Evolutionary conservation across 2,113 vertebrate species (phyloP), one percentile per base, ranked within the genome.

Genomic region (Hippolais icterina): DNA sequence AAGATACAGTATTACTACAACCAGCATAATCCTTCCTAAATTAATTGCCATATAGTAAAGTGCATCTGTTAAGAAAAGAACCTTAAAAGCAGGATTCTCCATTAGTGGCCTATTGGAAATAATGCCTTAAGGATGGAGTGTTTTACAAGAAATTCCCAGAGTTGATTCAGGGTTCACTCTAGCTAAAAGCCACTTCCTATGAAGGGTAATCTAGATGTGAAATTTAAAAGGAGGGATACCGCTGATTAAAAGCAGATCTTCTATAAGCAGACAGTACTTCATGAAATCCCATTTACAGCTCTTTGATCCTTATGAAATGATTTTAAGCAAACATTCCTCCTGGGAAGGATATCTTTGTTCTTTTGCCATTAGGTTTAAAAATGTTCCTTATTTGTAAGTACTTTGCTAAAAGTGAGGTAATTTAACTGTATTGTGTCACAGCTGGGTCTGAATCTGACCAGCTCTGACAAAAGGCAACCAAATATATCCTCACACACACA

Each of bases 251-350:
- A 93, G 42, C 92, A 94, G 69, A 76, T 90, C 56, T 91, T 85
- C 82, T 89, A 11, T 77, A 83, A 61, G 80, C 71, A 89, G 64
- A 33, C n/a, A 90, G 64, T 68, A 53, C 86, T 90, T 93, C 41
- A 64, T 93, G 37, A 88, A 94, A 93, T 94, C 92, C 49, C 69
- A 89, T 94, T 95, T 96, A 79, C 53, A 87, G 72, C 44, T 90
- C 83, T 96, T 96, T 96, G 93, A 96, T 95, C 92, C 56, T 94
- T 94, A 89, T 88, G 93, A 93, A 92, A 95, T 80, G 76, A 82
- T 89, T 95, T 94, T 92, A 94, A 89, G 29, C 65, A 84, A 77
- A 42, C 18, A 31, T 87, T 86, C 29, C 93, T 93, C 71, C 52
- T 84, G 88, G 90, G 90, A 93, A 89, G 44, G 15, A 66, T 87